Base-by-base conservation (phyloP, 1,140 invertebrate genomes). In the Ptiloglossa arizonensis region DNA sequence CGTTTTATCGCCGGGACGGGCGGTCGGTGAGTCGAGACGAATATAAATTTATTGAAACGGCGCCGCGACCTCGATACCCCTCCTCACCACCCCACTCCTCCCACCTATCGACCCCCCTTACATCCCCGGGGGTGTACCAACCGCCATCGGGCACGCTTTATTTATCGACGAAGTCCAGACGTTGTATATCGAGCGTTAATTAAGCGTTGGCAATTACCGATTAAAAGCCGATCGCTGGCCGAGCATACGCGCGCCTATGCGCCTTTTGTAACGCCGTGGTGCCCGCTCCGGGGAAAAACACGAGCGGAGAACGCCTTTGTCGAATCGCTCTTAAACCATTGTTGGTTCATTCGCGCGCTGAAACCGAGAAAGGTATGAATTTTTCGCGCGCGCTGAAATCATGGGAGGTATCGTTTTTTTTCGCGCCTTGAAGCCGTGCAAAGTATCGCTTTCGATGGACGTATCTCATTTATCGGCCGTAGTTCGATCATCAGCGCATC, bases 201-300 rank as follows among this genome's bases (percentile, higher is more conserved):
- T 76, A 76, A 68, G 38, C 73, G 54, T 70, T 76, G 73, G 54
- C 60, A 76, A 76, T 76, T 67, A 59, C 66, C 44, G 56, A 76
- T 69, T 76, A 76, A 76, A 59, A 19, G 24, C 56, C 62, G 27
- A 67, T 54, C 72, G 63, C 35, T n/a, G 50, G 63, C 17, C 29
- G 13, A 5, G 27, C 71, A n/a, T n/a, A n/a, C n/a, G 63, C 24
- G 72, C n/a, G n/a, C n/a, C n/a, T n/a, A n/a, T 35, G 62, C 35
- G 24, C 29, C 44, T 72, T 72, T 63, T 2, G 63, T n/a, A 63
- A 63, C 32, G 8, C 22, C 9, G 4, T 27, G n/a, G 4, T 27
- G n/a, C 44, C 24, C 44, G 29, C 19, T n/a, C 22, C 29, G 5
- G 57, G 22, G 22, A 38, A 35, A 52, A 64, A 50, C 59, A 19